Evolutionary conservation across 2,888 invertebrate genomes (phyloP), one percentile per base, ranked within the genome.

Genomic region (Argyresthia goedartella): DNA sequence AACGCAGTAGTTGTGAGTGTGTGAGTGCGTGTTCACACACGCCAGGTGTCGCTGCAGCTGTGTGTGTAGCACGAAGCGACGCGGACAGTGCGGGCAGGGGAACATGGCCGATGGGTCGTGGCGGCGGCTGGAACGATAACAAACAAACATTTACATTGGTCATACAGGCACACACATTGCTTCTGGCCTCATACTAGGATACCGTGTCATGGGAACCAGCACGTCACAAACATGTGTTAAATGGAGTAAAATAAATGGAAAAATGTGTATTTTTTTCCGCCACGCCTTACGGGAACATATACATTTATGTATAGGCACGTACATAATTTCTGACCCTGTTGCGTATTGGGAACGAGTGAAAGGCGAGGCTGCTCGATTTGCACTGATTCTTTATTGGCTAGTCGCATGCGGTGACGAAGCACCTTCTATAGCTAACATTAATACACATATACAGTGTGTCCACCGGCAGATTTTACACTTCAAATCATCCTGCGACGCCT

Each of bases 1-100:
- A 2, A 86, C 86, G 57, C 86, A 87, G 57, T 87, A 87, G 53
- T 71, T 77, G 25, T 84, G 79, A 15, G 64, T 63, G 14, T 52
- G 53, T 14, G 51, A 54, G 3, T 64, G 56, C 42, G 67, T 66
- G 57, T 82, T 82, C 43, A 68, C 66, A 56, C 81, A 82, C 1
- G 60, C 58, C 15, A 66, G 58, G 56, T 87, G 87, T 4, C 66
- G 67, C 42, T 69, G 63, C 16, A 85, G 56, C 10, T 77, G 62
- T 1, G 80, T 75, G 0, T 75, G 74, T 56, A 79, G 80, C 1
- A 79, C 64, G 57, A 85, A 87, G 8, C 61, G 59, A 35, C 71
- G 65, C 52, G 59, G 60, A 59, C 87, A 87, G 1, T 67, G 59
- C 0, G 59, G 53, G 56, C 87, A 87, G 1, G 63, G 63, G 36